Evolutionary conservation across 2,113 vertebrate species (phyloP), one percentile per base, ranked within the genome.

Genomic region (Melanerpes aurifrons): DNA sequence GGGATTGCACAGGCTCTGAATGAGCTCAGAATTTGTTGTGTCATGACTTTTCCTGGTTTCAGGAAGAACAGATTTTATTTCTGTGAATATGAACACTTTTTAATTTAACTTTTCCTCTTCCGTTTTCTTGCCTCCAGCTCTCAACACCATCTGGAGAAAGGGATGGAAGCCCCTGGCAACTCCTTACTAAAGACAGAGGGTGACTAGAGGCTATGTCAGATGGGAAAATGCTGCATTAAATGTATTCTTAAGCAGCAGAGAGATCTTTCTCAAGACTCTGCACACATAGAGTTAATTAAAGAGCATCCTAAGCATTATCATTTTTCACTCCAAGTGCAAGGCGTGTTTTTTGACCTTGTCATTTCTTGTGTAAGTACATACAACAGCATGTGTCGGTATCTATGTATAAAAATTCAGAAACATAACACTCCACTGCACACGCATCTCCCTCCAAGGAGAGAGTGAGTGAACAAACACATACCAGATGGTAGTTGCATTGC

Each of bases 401-500:
- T 72, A 26, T 66, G 76, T 48, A 94, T 68, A 87, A 94, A 93
- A 95, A 96, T 82, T 71, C 74, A 82, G 75, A 87, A 94, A 37
- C 57, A 85, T 91, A 93, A 93, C 94, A 92, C 87, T 95, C 64
- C 82, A 92, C n/a, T 95, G 92, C 81, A 71, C 92, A 87, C 40
- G 54, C 78, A 91, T 92, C 47, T 78, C 43, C 71, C 90, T 63
- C 47, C 13, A 2, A 84, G 92, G 84, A 94, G 83, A 76, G n/a
- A 76, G 66, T 53, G 91, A 85, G 71, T 0, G 1, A 96, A 89
- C 89, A 96, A 94, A 85, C 61, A 80, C 92, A 93, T 87, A 78
- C 82, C 94, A 96, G 95, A 96, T 96, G 96, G 94, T 87, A 89
- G 84, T 64, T 13, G 1, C 83, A 86, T 64, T 93, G 68, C 92